phyloP scores from a whole-genome alignment of 2,888 invertebrate species.

The Carterocephalus palaemon region DNA sequence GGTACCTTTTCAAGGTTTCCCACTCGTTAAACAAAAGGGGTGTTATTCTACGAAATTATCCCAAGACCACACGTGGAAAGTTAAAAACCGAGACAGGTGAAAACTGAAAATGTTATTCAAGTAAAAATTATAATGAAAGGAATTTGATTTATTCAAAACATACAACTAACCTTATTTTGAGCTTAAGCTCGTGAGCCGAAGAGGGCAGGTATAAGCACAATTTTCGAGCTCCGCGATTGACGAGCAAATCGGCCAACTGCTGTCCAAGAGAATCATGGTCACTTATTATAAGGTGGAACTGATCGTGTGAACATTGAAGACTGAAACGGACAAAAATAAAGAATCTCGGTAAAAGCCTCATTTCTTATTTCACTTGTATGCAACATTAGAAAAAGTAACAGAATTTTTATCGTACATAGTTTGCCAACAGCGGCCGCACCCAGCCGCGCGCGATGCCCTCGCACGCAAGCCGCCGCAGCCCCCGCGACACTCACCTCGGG shows the following conservation, averaged over 20 bases:
- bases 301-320: slow-evolving; percentile 35
- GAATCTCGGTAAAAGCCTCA: slow-evolving; percentile 1
- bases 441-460: slow-evolving; percentile 51
- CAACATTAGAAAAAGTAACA: no score
- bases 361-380: no score
- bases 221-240: slow-evolving; percentile 45
- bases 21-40: no score
- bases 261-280: slow-evolving; percentile 40
- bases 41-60: neutral
- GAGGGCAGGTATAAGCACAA: neutral
- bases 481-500: no score
- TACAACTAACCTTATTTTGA: slow-evolving; percentile 35
- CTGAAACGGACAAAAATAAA: slow-evolving; percentile 32
- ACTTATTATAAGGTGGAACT: slow-evolving; percentile 42
- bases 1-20: no score
- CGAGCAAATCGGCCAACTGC: slow-evolving; percentile 41
- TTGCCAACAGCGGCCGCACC: slow-evolving; percentile 52
- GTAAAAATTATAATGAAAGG: neutral
- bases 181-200: slow-evolving; percentile 26
- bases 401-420: neutral
- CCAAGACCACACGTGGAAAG: neutral
- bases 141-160: neutral
- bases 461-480: slow-evolving; percentile 36
- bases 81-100: no score
- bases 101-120: no score